Evolutionary conservation across 2,113 vertebrate species (phyloP), one percentile per base, ranked within the genome.

Genomic region (Epinephelus lanceolatus): DNA sequence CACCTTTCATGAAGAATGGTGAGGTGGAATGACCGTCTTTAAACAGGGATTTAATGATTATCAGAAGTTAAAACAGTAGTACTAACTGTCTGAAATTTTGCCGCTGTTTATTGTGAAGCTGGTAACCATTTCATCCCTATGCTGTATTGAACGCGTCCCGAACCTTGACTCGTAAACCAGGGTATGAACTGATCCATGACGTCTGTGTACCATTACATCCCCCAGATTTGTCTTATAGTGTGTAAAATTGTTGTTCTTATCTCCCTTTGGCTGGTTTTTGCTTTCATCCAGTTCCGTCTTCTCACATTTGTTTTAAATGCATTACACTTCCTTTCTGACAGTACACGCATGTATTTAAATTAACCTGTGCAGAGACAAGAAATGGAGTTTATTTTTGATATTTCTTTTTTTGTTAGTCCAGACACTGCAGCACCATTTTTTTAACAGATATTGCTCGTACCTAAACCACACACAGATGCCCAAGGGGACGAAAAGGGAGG

Each of bases 401-500:
- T 61, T 14, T 40, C 56, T 33, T 7, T 57, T 53, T 71, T 67
- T 52, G 49, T 70, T 55, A 61, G 23, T 76, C 40, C 53, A 84
- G 70, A 75, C 73, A 86, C 60, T 89, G 59, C 23, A 88, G 65
- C 59, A 42, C 13, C 81, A 59, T 62, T 17, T 61, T 60, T 84
- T 71, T 57, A 83, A 62, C 77, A 71, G 78, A 79, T 84, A 76
- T 79, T 62, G 71, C 80, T 79, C 25, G 15, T 76, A 90, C 85
- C 72, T 85, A 89, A 90, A 77, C 70, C 68, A 79, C 86, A 90
- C 84, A 87, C 81, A 91, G 87, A 92, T 93, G 89, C 90, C 88
- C 74, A 81, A 76, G 57, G 76, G 86, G 76, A 83, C 51, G 51
- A 82, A 87, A 85, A 86, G 82, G 78, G 86, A 76, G 73, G 83